phyloP scores from a whole-genome alignment of 2,113 vertebrate genomes.

The Raja brachyura region DNA sequence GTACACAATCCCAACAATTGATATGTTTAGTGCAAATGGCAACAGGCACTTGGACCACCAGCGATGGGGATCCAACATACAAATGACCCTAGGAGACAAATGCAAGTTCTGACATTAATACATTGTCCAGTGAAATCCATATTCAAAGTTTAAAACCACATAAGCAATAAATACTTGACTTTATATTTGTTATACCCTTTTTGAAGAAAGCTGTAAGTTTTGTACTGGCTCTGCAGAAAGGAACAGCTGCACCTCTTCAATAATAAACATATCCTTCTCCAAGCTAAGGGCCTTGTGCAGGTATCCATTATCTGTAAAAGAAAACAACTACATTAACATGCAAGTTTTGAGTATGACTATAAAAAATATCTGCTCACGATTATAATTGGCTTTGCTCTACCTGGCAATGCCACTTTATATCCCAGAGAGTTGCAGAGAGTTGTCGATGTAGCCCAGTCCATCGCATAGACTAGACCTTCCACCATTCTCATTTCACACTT shows the following conservation, averaged over 20 bases:
- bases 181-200: slow-evolving; percentile 52
- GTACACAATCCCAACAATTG: slow-evolving; percentile 59
- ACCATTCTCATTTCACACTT: too few relatives aligned
- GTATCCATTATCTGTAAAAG: slow-evolving; percentile 60
- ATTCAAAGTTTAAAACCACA: neutral
- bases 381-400: neutral
- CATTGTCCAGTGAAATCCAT: neutral
- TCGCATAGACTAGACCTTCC: too few relatives aligned
- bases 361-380: neutral
- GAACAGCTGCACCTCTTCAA: slow-evolving; percentile 64
- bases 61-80: slow-evolving; percentile 55
- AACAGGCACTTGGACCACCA: slow-evolving; percentile 58
- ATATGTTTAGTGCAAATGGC: slow-evolving; percentile 53
- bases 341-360: neutral
- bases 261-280: slow-evolving; percentile 59
- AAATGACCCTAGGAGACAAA: slow-evolving; percentile 52
- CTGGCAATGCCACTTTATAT: neutral
- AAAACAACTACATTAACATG: neutral
- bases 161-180: neutral
- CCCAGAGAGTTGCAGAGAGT: too few relatives aligned
- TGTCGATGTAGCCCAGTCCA: too few relatives aligned
- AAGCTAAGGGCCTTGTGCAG: slow-evolving; percentile 66
- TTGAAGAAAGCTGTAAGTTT: slow-evolving; percentile 55
- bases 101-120: neutral
- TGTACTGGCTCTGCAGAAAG: slow-evolving; percentile 48